Conservation (phyloP, 2,113 vertebrate genomes). For the Sprattus sprattus region DNA sequence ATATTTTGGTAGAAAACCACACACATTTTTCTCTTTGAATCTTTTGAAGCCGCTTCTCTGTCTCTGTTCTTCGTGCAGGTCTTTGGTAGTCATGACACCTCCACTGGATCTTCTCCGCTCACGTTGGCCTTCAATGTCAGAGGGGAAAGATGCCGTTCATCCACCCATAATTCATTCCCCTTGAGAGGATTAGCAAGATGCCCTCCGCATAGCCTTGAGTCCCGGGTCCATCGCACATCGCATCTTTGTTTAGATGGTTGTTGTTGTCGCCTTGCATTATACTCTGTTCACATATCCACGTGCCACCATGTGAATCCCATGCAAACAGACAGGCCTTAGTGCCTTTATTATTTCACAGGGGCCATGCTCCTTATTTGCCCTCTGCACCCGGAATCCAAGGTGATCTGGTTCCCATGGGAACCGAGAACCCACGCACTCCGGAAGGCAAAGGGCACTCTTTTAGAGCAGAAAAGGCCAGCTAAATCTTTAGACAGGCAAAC, state of each 20-base stretch:
- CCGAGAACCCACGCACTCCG: conserved; percentile 30
- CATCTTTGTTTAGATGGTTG: neutral
- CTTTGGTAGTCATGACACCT: neutral
- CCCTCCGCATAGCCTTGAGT: conserved; percentile 37
- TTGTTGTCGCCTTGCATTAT: conserved; percentile 48
- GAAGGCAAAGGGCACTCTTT: conserved; percentile 54
- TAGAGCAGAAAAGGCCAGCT: conserved; percentile 60
- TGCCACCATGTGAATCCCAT: conserved; percentile 43
- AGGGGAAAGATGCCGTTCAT: neutral
- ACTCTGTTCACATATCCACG: conserved; percentile 9
- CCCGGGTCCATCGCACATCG: conserved; percentile 10
- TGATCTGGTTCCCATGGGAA: conserved; percentile 56
- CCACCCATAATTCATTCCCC: conserved; percentile 9
- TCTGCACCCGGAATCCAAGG: conserved; percentile 58
- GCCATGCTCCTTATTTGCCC: conserved; percentile 52
- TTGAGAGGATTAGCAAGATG: neutral
- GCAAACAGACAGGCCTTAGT: conserved; percentile 40
- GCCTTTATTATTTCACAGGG: conserved; percentile 53
- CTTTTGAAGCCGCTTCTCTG: neutral
- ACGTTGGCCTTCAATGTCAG: neutral
- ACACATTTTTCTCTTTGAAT: neutral
- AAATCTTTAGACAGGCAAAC: conserved; percentile 37
- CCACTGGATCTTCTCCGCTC: neutral
- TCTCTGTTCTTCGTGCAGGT: neutral
- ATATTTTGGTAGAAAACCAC: neutral